A percentile compares a stretch with the other conserved stretches of the same genome.
Conservation (phyloP, 2,113 vertebrate genomes). For the zebrafish (Danio rerio) region GRCz12tu NC_133188.1:27418001-27418500, state of each 20-base stretch:
- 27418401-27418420: slow-evolving; percentile 26
- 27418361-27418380: slow-evolving; percentile 27
- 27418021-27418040: neutral
- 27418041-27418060: no score
- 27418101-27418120: neutral
- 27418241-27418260: neutral
- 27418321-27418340: slow-evolving; percentile 8
- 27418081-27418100: neutral
- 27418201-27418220: neutral
- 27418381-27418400: slow-evolving; percentile 27
- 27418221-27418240: neutral
- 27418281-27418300: slow-evolving; percentile 24
- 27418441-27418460: neutral
- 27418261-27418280: neutral
- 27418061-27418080: neutral
- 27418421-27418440: slow-evolving; percentile 12
- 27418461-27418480: neutral
- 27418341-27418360: slow-evolving; percentile 36
- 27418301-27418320: slow-evolving; percentile 20
- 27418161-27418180: neutral
- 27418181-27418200: neutral
- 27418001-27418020: no score
- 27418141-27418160: neutral
- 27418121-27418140: neutral
- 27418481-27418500: neutral